Conservation (phyloP, 2,797 vertebrate genomes). For the Rhabdophis nuchalis region DNA sequence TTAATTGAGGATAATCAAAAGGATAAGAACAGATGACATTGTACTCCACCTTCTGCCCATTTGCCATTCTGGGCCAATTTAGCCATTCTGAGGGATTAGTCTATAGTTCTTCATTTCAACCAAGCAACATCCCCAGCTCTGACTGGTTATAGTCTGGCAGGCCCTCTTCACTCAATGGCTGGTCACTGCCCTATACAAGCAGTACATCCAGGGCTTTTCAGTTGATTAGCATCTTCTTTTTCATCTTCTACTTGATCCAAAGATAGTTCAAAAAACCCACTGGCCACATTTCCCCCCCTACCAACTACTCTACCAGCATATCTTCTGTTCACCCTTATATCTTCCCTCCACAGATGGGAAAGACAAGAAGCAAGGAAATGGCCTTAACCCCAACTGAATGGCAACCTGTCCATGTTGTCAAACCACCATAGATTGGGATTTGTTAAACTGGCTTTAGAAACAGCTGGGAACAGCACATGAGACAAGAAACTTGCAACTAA, state of each 20-base stretch:
- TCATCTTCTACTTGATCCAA: neutral
- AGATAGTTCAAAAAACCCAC: neutral
- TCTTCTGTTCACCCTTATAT: neutral
- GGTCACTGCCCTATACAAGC: neutral
- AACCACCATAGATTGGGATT: neutral
- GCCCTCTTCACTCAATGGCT: neutral
- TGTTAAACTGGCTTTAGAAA: neutral
- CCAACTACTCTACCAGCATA: neutral
- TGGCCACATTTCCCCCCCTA: neutral
- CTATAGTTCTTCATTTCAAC: neutral
- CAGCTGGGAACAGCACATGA: neutral
- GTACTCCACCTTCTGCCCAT: neutral
- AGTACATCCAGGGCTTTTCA: neutral
- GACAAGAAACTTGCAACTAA: neutral
- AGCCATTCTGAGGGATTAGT: neutral
- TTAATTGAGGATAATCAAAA: neutral
- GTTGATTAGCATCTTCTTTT: neutral
- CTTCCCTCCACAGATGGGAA: neutral
- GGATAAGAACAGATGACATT: neutral
- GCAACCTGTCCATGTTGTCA: neutral
- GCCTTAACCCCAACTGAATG: neutral
- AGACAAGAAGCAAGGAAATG: neutral
- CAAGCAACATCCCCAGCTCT: neutral
- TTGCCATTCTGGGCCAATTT: neutral
- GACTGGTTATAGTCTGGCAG: neutral